phyloP scores from a whole-genome alignment of 2,888 invertebrate species.

The Drosophila sordidula region DNA sequence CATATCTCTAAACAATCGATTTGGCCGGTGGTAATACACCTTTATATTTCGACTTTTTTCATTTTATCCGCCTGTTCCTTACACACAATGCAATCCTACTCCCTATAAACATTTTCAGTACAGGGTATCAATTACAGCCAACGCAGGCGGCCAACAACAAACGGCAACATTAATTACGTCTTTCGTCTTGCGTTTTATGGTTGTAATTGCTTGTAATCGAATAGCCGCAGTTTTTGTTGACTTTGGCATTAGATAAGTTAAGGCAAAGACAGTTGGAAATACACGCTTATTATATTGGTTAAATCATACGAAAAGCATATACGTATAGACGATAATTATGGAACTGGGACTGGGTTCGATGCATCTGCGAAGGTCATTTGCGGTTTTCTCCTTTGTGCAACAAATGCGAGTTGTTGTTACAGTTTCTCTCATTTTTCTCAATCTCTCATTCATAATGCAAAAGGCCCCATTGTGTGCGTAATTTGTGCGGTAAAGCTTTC shows the following conservation, averaged over 20 bases:
- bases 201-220: constrained; percentile 10
- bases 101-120: background rate
- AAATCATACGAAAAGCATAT: constrained; percentile 16
- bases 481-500: constrained; percentile 28
- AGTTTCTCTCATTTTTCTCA: constrained; percentile 11
- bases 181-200: constrained; percentile 23
- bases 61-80: too few relatives aligned
- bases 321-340: constrained; percentile 11
- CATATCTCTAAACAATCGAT: too few relatives aligned
- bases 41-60: too few relatives aligned
- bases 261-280: constrained; percentile 7
- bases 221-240: constrained; percentile 14
- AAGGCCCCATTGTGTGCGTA: constrained; percentile 34
- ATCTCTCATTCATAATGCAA: constrained; percentile 56
- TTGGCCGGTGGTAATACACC: too few relatives aligned
- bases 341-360: constrained; percentile 29
- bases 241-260: constrained; percentile 19
- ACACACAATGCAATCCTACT: background rate
- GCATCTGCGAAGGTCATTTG: constrained; percentile 32
- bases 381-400: background rate
- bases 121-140: constrained; percentile 6
- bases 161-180: constrained; percentile 40
- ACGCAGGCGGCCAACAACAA: constrained; percentile 15
- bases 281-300: constrained; percentile 12
- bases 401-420: constrained; percentile 16